Evolutionary conservation across 1,140 invertebrate species (phyloP).

Genomic region (Drosophila pseudoananassae): DNA sequence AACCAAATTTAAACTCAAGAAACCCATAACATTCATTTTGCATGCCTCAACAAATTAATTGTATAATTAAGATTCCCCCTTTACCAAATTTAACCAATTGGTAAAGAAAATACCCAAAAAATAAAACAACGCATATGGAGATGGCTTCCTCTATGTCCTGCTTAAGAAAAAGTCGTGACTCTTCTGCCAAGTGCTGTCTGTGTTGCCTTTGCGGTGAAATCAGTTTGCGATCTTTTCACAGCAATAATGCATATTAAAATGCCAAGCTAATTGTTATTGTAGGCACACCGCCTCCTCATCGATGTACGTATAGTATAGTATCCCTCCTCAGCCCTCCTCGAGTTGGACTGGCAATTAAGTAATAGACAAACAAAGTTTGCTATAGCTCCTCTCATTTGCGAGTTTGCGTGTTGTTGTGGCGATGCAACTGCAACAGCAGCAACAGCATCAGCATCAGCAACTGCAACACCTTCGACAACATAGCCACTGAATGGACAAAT

Average conservation of each 20-base stretch:
- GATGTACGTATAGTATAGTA: not conserved
- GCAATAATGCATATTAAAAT: conserved; percentile 82
- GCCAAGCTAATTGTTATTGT: conserved; percentile 81
- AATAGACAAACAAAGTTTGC: conserved; percentile 67
- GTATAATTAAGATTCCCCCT: conserved; percentile 66
- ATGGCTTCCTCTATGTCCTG: conserved; percentile 31
- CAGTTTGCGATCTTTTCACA: conserved; percentile 77
- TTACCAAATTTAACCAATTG: conserved; percentile 21
- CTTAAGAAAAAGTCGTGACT: conserved; percentile 68
- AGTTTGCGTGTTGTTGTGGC: conserved; percentile 59
- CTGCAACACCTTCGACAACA: conserved; percentile 13
- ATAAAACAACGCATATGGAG: conserved; percentile 55
- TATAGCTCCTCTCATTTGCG: conserved; percentile 13
- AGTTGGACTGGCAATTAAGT: conserved; percentile 70
- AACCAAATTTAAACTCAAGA: not conserved
- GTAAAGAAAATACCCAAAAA: conserved; percentile 12
- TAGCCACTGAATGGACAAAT: conserved; percentile 64
- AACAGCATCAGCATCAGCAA: conserved; percentile 17
- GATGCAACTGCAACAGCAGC: conserved; percentile 17
- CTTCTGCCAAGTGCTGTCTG: conserved; percentile 30
- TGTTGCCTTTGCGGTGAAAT: conserved; percentile 56
- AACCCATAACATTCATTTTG: conserved; percentile 24
- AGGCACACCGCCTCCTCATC: conserved; percentile 30
- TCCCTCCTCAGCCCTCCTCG: conserved; percentile 3
- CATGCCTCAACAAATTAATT: conserved; percentile 66